Base-by-base conservation (phyloP, 2,888 invertebrate genomes). In the Leptodirus hochenwartii region DNA sequence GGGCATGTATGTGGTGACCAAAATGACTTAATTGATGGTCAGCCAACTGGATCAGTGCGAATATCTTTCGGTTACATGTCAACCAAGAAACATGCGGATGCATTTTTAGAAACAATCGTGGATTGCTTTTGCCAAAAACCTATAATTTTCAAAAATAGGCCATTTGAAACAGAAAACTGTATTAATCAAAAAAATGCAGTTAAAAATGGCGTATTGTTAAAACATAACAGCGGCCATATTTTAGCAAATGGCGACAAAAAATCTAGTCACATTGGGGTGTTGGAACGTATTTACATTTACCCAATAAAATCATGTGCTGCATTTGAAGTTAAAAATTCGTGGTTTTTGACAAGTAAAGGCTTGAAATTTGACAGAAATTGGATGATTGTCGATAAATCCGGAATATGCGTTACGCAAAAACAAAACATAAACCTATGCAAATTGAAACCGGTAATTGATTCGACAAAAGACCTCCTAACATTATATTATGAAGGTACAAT, bases 11-110 rank as follows among this genome's bases (percentile, higher is more conserved):
- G 93, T 53, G 90, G 93, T 1, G 93, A 91, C 47, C 72, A 78
- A 44, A 62, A 69, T 35, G 91, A 93, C 56, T 55, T 93, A 30
- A 59, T 93, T 3, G 64, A 85, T 44, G 90, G 87, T 1, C 61
- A 59, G 39, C 95, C 96, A 1, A 91, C 93, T 0, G 96, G 96
- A 5, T 84, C 91, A 2, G 67, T 93, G 8, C 64, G 96, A 45
- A 68, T 81, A 3, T 95, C 95, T 1, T 87, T 95, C 50, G 95
- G 95, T 11, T 88, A 84, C 46, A 82, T 81, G 69, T 87, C 88
- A 6, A 72, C 69, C 0, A 59, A 61, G 33, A 49, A 64, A 29
- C 80, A 93, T 49, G 76, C 75, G 1, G 67, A 79, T 33, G 62
- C 54, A 39, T 58, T 90, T 12, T 50, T 91, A 5, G 41, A 56